Percentiles rank a stretch among this genome's conserved stretches.
Conservation (phyloP, 2,888 invertebrate species). For the Germaria angustata region DNA sequence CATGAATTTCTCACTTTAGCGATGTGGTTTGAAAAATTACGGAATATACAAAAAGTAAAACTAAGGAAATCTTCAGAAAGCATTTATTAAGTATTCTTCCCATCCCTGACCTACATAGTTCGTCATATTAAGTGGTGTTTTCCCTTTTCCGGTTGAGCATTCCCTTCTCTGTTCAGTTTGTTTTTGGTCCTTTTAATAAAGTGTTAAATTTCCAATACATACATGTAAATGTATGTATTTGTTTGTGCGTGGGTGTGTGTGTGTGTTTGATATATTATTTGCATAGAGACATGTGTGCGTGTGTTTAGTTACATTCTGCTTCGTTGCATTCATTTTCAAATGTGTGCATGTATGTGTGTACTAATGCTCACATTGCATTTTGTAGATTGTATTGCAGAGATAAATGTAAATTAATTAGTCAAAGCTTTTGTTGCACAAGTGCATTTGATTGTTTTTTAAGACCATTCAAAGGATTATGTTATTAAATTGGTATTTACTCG, state of each 20-base stretch:
- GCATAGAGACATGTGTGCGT: neutral
- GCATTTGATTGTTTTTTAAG: conserved; percentile 68
- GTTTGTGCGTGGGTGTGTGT: neutral
- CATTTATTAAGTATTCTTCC: neutral
- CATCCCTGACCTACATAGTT: neutral
- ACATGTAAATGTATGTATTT: neutral
- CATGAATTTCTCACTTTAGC: too few species aligned
- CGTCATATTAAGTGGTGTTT: neutral
- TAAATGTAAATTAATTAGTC: conserved; percentile 70
- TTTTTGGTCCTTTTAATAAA: conserved; percentile 49
- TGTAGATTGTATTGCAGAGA: conserved; percentile 62
- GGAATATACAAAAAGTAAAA: too few species aligned
- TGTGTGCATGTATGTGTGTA: neutral
- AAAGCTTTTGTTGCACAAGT: conserved; percentile 67
- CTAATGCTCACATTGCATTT: conserved; percentile 33
- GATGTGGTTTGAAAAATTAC: too few species aligned
- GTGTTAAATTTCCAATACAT: conserved; percentile 51
- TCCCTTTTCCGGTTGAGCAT: neutral
- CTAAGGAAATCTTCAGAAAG: neutral
- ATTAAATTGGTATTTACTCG: conserved; percentile 66
- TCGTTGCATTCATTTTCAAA: conserved; percentile 4
- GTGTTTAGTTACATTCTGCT: neutral
- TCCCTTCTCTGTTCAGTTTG: neutral
- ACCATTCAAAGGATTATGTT: conserved; percentile 65
- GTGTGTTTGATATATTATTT: neutral